Base-by-base conservation (phyloP, 2,888 invertebrate species). In the Amphipoea oculea region DNA sequence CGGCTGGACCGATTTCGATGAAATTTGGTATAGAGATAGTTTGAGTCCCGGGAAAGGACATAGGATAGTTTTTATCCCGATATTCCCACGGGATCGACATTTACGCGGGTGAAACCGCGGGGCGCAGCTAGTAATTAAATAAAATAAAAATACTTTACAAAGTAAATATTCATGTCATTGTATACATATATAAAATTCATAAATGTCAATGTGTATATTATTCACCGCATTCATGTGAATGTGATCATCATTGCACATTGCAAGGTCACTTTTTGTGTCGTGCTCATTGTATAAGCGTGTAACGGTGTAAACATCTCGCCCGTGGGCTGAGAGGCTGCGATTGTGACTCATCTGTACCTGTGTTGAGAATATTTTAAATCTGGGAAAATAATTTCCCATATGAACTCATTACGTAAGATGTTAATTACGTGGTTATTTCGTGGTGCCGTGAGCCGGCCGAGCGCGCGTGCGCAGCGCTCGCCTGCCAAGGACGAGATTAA, bases 241-340 rank as follows among this genome's bases (percentile, higher is more conserved):
- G 66, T 79, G 51, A 54, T 60, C 69, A 57, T 60, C 84, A 57
- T 85, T 60, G 63, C 67, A 71, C 81, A 72, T 40, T 74, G 60
- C 83, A 85, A 85, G 83, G 85, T 85, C 85, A 81, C 51, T 72
- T 65, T 67, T 83, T 75, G 65, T 85, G 85, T 71, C 51, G 74
- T n/a, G 74, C 57, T 74, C 81, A 63, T 81, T 85, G 81, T 75
- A 54, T 20, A 14, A 36, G 48, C 54, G 70, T 60, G 57, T 68
- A 57, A 71, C n/a, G 11, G n/a, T 57, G 11, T 57, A 85, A 73
- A 84, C 73, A 71, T 66, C 68, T 75, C 81, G 68, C 67, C 20
- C 36, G 54, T 70, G 1, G 7, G 36, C 54, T 36, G 65, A 5
- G 11, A 40, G 12, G 29, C 68, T 29, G 68, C 4, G 17, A 23